Conservation (phyloP, 2,797 vertebrate species). For the Pseudopleuronectes americanus region DNA sequence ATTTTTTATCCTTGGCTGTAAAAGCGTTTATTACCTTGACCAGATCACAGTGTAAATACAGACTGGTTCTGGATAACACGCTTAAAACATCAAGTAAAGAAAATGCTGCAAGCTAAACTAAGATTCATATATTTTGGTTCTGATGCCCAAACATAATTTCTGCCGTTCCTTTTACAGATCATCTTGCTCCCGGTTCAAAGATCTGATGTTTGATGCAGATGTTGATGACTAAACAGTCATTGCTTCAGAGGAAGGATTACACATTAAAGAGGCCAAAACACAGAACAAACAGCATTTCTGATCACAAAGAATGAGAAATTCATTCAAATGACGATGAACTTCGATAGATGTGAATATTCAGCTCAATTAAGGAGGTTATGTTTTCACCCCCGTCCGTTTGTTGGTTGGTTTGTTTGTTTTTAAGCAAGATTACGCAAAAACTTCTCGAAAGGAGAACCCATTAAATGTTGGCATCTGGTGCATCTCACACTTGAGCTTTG, state of each 20-base stretch:
- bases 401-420: no score
- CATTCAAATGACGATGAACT: conserved; percentile 8
- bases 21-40: conserved; percentile 28
- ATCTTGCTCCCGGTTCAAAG: conserved; percentile 54
- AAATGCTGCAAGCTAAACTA: conserved; percentile 21
- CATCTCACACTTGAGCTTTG: no score
- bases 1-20: not conserved
- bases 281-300: conserved; percentile 60
- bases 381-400: no score
- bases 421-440: no score
- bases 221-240: conserved; percentile 49
- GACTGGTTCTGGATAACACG: conserved; percentile 37
- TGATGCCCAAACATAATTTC: conserved; percentile 32
- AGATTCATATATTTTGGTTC: conserved; percentile 29
- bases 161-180: conserved; percentile 22
- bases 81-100: conserved; percentile 37
- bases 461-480: no score
- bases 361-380: no score
- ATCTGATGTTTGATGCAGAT: conserved; percentile 54
- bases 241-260: conserved; percentile 22
- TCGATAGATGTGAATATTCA: not conserved
- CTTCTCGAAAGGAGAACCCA: no score
- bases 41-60: conserved; percentile 25
- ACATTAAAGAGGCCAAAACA: conserved; percentile 39
- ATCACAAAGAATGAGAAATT: conserved; percentile 62